phyloP scores from a whole-genome alignment of 1,140 invertebrate species.

The Temnothorax curvispinosus region DNA sequence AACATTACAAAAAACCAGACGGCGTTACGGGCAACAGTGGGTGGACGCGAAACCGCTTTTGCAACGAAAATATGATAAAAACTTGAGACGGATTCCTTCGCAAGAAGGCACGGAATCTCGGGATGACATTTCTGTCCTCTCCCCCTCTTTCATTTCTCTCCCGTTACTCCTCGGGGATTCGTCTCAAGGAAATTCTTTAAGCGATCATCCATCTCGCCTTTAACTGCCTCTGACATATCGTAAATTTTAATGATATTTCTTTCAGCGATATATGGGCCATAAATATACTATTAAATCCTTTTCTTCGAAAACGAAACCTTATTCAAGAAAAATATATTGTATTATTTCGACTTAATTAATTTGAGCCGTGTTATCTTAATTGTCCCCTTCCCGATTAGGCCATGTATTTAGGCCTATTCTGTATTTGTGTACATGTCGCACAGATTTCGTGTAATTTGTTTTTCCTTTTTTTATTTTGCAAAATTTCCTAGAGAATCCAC shows the following conservation, averaged over 20 bases:
- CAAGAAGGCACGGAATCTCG: not conserved
- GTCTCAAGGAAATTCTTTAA: not conserved
- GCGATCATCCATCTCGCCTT: not conserved
- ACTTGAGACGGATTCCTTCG: not conserved
- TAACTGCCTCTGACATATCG: not conserved
- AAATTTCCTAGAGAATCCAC: too few species aligned
- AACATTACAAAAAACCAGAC: conserved; percentile 23
- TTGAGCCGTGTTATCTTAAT: not conserved
- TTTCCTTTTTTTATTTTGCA: too few species aligned
- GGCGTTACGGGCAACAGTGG: not conserved
- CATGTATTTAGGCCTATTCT: not conserved
- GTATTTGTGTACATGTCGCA: not conserved
- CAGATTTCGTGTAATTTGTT: not conserved
- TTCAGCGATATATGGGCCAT: not conserved
- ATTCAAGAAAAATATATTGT: not conserved
- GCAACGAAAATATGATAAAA: not conserved
- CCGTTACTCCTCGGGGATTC: not conserved
- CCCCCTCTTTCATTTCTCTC: not conserved
- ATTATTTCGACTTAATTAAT: not conserved
- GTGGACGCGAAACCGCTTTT: not conserved
- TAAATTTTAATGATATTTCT: not conserved
- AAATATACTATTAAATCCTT: not conserved
- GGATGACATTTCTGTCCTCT: conserved; percentile 3
- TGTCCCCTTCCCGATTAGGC: too few species aligned
- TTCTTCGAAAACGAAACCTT: not conserved